phyloP scores from a whole-genome alignment of 2,113 vertebrate genomes.

The Hemibagrus wyckioides region DNA sequence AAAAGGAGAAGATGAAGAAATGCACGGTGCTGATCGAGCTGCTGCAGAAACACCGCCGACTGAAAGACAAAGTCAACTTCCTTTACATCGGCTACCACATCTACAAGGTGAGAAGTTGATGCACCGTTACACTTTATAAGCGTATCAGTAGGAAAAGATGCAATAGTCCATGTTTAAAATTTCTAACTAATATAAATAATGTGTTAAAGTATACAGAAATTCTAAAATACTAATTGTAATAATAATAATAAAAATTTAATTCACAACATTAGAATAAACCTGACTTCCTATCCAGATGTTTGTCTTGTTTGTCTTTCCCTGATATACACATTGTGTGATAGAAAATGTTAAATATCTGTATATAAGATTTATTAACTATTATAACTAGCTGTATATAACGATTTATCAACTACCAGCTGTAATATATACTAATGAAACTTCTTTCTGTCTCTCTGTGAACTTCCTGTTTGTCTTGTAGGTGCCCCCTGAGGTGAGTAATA shows the following conservation, averaged over 20 bases:
- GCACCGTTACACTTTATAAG: background rate
- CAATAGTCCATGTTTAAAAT: background rate
- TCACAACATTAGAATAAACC: background rate
- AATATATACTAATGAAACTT: background rate
- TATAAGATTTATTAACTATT: no score
- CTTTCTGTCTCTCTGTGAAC: background rate
- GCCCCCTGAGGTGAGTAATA: constrained; percentile 64
- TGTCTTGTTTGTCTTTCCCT: no score
- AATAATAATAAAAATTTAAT: background rate
- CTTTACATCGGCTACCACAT: constrained; percentile 72
- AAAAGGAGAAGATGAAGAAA: constrained; percentile 60
- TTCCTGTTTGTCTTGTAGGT: constrained; percentile 59
- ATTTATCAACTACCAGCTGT: no score
- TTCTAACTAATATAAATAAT: background rate
- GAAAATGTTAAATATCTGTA: no score
- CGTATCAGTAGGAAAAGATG: background rate
- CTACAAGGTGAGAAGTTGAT: constrained; percentile 67
- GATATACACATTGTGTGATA: no score
- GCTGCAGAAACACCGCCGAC: constrained; percentile 76
- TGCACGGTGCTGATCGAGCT: constrained; percentile 75
- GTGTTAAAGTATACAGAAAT: background rate
- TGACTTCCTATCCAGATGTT: background rate
- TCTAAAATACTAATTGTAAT: no score
- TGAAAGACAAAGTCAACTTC: constrained; percentile 65
- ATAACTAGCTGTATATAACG: no score